Conservation (phyloP, 2,797 vertebrate genomes). For the Cryptoblepharus egeriae region DNA sequence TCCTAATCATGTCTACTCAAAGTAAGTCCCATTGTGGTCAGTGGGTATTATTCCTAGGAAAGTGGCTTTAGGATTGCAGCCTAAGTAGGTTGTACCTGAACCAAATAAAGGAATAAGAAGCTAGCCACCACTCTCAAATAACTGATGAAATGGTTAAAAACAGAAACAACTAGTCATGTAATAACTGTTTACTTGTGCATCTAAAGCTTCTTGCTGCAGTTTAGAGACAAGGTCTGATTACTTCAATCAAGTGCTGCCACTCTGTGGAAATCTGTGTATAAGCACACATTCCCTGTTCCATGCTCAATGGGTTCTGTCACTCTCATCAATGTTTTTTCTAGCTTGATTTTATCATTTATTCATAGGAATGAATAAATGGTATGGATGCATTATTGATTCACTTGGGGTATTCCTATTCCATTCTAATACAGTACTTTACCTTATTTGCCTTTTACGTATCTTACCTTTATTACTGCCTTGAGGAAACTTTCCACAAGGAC, state of each 20-base stretch:
- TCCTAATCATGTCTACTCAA: no score
- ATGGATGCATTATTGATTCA: background rate
- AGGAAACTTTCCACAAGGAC: background rate
- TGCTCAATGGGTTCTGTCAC: background rate
- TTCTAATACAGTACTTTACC: background rate
- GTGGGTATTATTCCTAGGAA: no score
- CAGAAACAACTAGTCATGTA: background rate
- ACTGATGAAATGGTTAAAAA: no score
- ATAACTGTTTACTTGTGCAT: background rate
- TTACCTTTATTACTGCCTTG: background rate
- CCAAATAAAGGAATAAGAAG: background rate
- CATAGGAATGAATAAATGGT: background rate
- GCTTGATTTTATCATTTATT: background rate
- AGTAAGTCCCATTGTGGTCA: no score
- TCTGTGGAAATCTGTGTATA: background rate
- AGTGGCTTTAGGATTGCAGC: no score
- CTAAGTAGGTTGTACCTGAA: no score
- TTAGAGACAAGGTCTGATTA: background rate
- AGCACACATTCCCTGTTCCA: background rate
- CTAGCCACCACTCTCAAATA: background rate
- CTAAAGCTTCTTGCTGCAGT: background rate
- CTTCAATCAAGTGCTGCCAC: slow-evolving; percentile 12
- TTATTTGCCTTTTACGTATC: background rate
- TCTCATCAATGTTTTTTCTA: background rate
- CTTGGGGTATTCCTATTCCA: background rate